Evolutionary conservation across 2,797 vertebrate genomes (phyloP).

Genomic region (Rhinoraja longicauda): DNA sequence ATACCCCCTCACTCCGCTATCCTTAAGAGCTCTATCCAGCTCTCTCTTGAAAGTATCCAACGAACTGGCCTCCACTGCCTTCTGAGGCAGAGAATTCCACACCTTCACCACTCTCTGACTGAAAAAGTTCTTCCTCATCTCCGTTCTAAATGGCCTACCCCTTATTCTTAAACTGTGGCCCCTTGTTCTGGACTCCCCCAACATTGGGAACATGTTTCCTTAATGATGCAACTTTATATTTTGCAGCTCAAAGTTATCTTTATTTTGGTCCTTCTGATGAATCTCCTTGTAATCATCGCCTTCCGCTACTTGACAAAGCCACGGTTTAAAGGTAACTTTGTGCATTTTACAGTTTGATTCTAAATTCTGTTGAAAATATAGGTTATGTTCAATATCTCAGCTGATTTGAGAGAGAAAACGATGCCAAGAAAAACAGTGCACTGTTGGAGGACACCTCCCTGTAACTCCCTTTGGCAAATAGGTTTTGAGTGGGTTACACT

Average conservation of each 20-base stretch:
- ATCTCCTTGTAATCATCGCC: constrained; percentile 65
- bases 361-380: background rate
- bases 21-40: too few relatives aligned
- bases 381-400: background rate
- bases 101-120: too few relatives aligned
- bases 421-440: background rate
- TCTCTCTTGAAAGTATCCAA: too few relatives aligned
- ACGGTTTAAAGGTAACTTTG: constrained; percentile 65
- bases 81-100: too few relatives aligned
- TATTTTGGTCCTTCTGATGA: constrained; percentile 62
- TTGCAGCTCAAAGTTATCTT: constrained; percentile 68
- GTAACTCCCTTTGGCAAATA: background rate
- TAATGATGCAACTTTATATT: constrained; percentile 39
- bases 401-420: too few relatives aligned
- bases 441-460: background rate
- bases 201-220: too few relatives aligned
- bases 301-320: constrained; percentile 68
- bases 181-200: too few relatives aligned
- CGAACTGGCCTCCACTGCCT: too few relatives aligned
- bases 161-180: too few relatives aligned
- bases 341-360: background rate
- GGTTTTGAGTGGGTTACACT: background rate
- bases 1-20: too few relatives aligned
- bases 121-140: too few relatives aligned
- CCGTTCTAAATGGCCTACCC: too few relatives aligned